Evolutionary conservation across 1,140 invertebrate species (phyloP).

Genomic region (Drosophila repleta): DNA sequence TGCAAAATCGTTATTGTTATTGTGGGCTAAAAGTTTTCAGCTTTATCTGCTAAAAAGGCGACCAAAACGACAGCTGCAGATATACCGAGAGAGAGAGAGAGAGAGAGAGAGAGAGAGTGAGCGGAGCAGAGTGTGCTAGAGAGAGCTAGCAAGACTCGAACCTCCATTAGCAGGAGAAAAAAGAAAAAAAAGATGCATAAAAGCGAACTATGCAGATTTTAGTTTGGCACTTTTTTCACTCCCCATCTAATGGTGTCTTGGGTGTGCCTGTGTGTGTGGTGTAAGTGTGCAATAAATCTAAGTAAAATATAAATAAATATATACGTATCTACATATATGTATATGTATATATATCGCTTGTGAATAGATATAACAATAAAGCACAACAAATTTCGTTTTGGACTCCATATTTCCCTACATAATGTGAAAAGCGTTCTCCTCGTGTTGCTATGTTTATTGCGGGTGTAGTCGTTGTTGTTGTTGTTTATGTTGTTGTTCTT

Average conservation of each 20-base stretch:
- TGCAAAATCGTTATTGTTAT: constrained; percentile 77
- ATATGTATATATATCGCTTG: constrained; percentile 40
- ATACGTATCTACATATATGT: constrained; percentile 32
- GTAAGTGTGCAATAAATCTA: constrained; percentile 80
- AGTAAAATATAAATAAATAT: constrained; percentile 52
- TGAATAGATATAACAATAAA: constrained; percentile 5
- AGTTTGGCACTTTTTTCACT: constrained; percentile 34
- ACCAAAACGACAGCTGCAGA: constrained; percentile 30
- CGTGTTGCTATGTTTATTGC: constrained; percentile 34
- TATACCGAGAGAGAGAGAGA: constrained; percentile 17
- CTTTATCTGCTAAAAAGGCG: constrained; percentile 57
- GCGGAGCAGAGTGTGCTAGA: not conserved
- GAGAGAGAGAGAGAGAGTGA: not conserved
- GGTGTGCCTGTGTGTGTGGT: constrained; percentile 31
- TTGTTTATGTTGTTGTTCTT: constrained; percentile 29
- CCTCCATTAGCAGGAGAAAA: constrained; percentile 40
- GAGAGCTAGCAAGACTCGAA: constrained; percentile 25
- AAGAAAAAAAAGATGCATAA: constrained; percentile 38
- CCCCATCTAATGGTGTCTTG: constrained; percentile 42
- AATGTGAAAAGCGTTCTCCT: constrained; percentile 27
- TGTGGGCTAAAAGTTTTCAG: constrained; percentile 57
- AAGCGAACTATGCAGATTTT: constrained; percentile 65
- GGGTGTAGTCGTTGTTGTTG: constrained; percentile 22
- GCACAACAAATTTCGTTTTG: constrained; percentile 4
- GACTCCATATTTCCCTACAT: constrained; percentile 3